Evolutionary conservation across 2,113 vertebrate genomes (phyloP).

Genomic region (Camelus dromedarius): DNA sequence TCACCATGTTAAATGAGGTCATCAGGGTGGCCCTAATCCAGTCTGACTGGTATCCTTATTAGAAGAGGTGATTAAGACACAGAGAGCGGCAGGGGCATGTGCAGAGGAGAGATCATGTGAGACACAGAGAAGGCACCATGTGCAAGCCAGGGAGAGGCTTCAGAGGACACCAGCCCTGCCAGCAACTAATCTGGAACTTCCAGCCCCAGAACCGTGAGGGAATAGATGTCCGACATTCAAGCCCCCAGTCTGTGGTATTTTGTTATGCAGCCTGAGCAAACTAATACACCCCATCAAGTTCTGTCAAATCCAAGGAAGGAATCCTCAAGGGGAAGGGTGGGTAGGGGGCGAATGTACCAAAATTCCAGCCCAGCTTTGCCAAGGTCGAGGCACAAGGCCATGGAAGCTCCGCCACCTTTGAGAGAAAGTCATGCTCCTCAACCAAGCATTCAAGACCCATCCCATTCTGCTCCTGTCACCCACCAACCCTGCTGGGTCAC

Average conservation of each 20-base stretch:
- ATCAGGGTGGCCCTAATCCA: too few relatives aligned
- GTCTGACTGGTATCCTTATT: fast-evolving
- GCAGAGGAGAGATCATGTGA: fast-evolving
- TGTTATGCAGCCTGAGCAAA: too few relatives aligned
- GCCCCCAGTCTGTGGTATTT: fast-evolving
- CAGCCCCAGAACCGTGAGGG: background rate
- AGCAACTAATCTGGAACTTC: fast-evolving
- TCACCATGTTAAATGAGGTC: background rate
- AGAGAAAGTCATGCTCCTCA: background rate
- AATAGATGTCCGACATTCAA: fast-evolving
- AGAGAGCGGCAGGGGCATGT: fast-evolving
- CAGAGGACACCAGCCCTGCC: background rate
- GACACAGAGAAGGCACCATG: too few relatives aligned
- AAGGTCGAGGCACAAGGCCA: background rate
- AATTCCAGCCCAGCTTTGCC: background rate
- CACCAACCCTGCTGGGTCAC: background rate
- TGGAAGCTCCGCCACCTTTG: background rate
- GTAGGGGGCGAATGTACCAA: fast-evolving
- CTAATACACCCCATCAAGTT: fast-evolving
- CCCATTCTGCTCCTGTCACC: fast-evolving
- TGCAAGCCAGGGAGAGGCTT: background rate
- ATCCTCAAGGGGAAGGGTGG: fast-evolving
- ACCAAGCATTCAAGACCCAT: background rate
- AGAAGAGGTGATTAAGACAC: background rate
- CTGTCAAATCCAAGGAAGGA: background rate